Conservation (phyloP, 2,888 invertebrate genomes). For the Diarsia mendica region DNA sequence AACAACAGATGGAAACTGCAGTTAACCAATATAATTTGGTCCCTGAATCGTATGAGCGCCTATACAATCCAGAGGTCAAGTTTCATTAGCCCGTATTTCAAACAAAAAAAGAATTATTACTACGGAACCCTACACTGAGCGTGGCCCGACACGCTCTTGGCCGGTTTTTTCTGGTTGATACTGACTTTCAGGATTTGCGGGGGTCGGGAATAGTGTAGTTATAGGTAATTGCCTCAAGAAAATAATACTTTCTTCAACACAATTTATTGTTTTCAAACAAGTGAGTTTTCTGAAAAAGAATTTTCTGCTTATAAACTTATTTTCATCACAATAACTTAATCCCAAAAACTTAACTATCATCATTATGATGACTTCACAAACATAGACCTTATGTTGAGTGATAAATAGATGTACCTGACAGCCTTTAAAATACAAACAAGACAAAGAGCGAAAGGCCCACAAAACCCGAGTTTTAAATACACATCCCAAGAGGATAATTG, state of each 20-base stretch:
- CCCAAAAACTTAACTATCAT: neutral
- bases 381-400: neutral
- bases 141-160: too few relatives aligned
- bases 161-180: neutral
- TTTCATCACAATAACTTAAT: neutral
- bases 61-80: too few relatives aligned
- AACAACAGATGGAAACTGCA: too few relatives aligned
- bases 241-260: neutral
- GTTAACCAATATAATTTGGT: too few relatives aligned
- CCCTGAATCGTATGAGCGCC: too few relatives aligned
- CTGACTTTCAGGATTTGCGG: neutral
- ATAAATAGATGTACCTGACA: conserved; percentile 30
- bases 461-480: conserved; percentile 62
- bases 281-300: neutral
- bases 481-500: conserved; percentile 55
- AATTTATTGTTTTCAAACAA: neutral
- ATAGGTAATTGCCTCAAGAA: neutral
- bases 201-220: neutral
- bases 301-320: neutral
- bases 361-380: too few relatives aligned
- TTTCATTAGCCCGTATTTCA: too few relatives aligned
- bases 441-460: conserved; percentile 36
- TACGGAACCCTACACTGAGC: too few relatives aligned
- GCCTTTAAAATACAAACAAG: conserved; percentile 40
- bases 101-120: too few relatives aligned